Conservation (phyloP, 2,797 vertebrate genomes). For the Sandelia bainsii region DNA sequence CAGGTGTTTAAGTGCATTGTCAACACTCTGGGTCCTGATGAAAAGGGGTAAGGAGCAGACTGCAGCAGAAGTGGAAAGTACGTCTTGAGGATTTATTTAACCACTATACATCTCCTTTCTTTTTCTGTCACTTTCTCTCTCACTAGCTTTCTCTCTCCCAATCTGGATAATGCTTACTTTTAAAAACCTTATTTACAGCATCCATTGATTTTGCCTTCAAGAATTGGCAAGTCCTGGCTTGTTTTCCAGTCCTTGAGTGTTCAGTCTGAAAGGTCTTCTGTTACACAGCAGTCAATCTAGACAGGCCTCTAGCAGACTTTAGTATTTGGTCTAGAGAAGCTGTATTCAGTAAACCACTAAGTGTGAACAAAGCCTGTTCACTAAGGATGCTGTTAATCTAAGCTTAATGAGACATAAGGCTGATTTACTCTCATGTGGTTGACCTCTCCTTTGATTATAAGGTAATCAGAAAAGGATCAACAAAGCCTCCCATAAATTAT, state of each 20-base stretch:
- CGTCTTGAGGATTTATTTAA: constrained; percentile 68
- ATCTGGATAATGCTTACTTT: constrained; percentile 76
- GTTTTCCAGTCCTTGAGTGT: constrained; percentile 60
- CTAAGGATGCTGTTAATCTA: constrained; percentile 59
- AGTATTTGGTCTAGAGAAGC: constrained; percentile 47
- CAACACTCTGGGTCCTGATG: constrained; percentile 43
- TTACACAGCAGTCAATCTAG: constrained; percentile 65
- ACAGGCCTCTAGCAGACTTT: constrained; percentile 50
- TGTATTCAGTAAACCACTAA: constrained; percentile 59
- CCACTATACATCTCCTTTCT: constrained; percentile 65
- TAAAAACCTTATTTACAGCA: constrained; percentile 79
- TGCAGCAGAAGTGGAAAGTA: constrained; percentile 43
- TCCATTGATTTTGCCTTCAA: constrained; percentile 77
- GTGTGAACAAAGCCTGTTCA: constrained; percentile 53
- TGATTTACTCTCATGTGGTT: constrained; percentile 43
- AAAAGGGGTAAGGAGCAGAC: constrained; percentile 14
- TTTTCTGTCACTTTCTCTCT: constrained; percentile 49
- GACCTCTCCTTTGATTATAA: constrained; percentile 45
- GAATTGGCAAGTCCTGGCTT: constrained; percentile 67
- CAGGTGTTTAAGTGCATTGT: constrained; percentile 66
- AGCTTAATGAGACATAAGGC: constrained; percentile 50
- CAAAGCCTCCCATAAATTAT: constrained; percentile 3
- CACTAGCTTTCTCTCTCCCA: constrained; percentile 47
- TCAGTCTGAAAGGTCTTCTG: constrained; percentile 68
- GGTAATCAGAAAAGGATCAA: constrained; percentile 42